These are phyloP conservation scores for Danio kyathit DNA, from an alignment of 2,797 vertebrate species.

Conservation along the genomic window DNA sequence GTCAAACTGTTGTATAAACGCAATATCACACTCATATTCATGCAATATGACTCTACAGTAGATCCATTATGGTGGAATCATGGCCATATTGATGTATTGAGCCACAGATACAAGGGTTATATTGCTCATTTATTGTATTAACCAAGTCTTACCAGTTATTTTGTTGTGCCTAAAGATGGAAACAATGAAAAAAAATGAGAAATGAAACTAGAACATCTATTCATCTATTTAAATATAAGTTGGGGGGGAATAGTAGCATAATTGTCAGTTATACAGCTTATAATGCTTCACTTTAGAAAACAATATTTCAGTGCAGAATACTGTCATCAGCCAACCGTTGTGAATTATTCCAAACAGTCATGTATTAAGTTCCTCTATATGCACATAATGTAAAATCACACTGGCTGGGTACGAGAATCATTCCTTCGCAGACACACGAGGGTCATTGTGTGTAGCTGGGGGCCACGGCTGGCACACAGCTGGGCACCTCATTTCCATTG, in stretches of 20 bases:
- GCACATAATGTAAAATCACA: conserved; percentile 17
- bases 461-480: conserved; percentile 71
- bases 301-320: neutral
- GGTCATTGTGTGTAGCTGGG: conserved; percentile 63
- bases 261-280: neutral
- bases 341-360: neutral
- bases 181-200: neutral
- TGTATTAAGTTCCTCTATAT: neutral
- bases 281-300: neutral
- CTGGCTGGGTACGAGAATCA: neutral
- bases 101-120: too few relatives aligned
- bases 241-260: neutral
- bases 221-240: neutral
- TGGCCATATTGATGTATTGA: too few relatives aligned
- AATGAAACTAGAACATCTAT: neutral
- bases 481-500: conserved; percentile 63
- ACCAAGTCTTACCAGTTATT: neutral
- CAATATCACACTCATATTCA: too few relatives aligned
- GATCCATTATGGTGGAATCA: too few relatives aligned
- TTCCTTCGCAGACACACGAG: conserved; percentile 21
- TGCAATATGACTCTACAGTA: too few relatives aligned
- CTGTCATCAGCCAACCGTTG: neutral
- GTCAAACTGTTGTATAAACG: too few relatives aligned
- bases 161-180: neutral
- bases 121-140: too few relatives aligned